A percentile compares a stretch with the other conserved stretches of the same genome.
These are phyloP conservation scores for Diphyllodes magnificus DNA, from an alignment of 2,113 vertebrate species.

Conservation along the genomic window DNA sequence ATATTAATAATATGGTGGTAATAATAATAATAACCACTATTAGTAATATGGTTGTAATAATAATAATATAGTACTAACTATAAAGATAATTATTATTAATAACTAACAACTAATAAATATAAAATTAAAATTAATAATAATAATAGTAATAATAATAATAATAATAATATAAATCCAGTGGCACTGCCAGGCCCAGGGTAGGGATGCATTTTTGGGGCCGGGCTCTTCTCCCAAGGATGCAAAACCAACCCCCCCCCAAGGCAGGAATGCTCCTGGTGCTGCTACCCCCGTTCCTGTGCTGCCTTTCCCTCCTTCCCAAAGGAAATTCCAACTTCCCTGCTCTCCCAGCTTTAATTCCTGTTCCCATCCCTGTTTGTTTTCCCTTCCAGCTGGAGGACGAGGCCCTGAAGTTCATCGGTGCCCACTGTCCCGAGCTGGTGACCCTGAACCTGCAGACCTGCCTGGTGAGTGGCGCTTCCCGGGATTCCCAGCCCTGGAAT, in stretches of 20 bases:
- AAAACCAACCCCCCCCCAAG: not conserved
- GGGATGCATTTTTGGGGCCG: not conserved
- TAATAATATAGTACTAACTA: not conserved
- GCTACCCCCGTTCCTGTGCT: not conserved
- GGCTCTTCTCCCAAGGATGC: not conserved
- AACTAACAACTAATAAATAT: too few relatives aligned
- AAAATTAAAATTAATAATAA: too few relatives aligned
- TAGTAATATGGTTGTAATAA: too few relatives aligned
- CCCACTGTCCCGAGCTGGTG: conserved; percentile 92
- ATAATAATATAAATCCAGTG: not conserved
- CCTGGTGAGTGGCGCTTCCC: conserved; percentile 79
- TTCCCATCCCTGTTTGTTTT: not conserved
- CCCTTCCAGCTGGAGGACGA: conserved; percentile 88
- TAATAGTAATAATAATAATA: not conserved
- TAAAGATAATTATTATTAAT: too few relatives aligned
- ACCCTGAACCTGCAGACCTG: conserved; percentile 96
- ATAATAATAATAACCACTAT: not conserved
- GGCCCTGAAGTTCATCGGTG: conserved; percentile 94
- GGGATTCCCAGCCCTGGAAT: not conserved
- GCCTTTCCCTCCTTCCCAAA: not conserved
- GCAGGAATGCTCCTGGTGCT: not conserved
- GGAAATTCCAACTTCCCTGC: not conserved
- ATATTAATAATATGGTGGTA: too few relatives aligned
- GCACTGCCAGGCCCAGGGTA: not conserved
- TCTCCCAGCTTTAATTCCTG: not conserved